Evolutionary conservation across 2,888 invertebrate species (phyloP).

Genomic region (Cepaea hortensis): DNA sequence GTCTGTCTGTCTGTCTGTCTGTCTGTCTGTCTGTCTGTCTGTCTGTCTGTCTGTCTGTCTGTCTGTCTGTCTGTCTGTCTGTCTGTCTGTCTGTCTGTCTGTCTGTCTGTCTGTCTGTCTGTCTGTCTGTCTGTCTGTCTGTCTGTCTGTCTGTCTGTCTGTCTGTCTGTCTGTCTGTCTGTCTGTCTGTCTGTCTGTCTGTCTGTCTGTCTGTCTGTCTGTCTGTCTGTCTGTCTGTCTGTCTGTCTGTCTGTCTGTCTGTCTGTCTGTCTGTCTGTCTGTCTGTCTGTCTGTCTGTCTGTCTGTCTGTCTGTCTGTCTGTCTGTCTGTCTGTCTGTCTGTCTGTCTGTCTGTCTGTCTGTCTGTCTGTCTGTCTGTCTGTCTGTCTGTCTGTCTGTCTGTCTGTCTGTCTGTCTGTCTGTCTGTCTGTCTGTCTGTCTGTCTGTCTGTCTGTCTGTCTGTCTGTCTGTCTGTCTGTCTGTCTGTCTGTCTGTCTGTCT

Average conservation of each 20-base stretch:
- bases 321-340: too few species aligned
- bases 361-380: fast-evolving
- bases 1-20: neutral
- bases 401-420: too few species aligned
- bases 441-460: fast-evolving
- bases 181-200: fast-evolving
- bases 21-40: fast-evolving
- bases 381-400: too few species aligned
- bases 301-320: too few species aligned
- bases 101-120: fast-evolving
- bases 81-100: neutral
- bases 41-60: too few species aligned
- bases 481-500: too few species aligned
- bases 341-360: neutral
- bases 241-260: neutral
- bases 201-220: too few species aligned
- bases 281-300: fast-evolving
- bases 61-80: too few species aligned
- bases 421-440: neutral
- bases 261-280: fast-evolving
- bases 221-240: too few species aligned
- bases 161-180: neutral
- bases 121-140: too few species aligned
- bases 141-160: too few species aligned
- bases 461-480: too few species aligned